phyloP scores from a whole-genome alignment of 92 coral and sea anemone genomes.

The Phymanthus crucifer region DNA sequence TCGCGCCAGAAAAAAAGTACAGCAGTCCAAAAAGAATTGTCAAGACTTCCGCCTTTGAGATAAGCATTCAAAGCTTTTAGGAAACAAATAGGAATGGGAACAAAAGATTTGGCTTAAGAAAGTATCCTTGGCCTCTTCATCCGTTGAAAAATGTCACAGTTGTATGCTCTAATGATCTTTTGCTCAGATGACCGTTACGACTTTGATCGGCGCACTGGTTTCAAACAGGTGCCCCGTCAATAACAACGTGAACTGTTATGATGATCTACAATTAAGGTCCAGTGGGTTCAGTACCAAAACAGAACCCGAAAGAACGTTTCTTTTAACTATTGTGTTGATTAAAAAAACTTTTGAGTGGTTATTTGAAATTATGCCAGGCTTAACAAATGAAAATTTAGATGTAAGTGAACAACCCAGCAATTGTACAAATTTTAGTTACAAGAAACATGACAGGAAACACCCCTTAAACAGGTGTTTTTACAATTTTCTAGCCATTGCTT shows the following conservation, averaged over 20 bases:
- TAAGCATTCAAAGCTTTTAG: slow-evolving; percentile 25
- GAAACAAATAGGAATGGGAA: slow-evolving; percentile 14
- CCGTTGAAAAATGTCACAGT: slow-evolving; percentile 33
- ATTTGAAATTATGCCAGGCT: neutral
- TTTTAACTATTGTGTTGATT: neutral
- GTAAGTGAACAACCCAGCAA: neutral
- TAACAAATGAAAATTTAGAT: neutral
- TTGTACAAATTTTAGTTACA: no score
- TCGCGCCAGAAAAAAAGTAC: neutral
- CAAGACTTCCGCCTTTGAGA: slow-evolving; percentile 15
- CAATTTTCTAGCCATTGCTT: neutral
- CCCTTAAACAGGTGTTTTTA: neutral
- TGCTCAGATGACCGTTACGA: slow-evolving; percentile 46
- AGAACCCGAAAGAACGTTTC: neutral
- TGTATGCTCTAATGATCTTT: slow-evolving; percentile 45
- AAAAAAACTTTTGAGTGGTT: no score
- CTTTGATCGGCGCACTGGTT: slow-evolving; percentile 26
- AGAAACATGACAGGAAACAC: neutral
- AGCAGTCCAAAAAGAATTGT: slow-evolving; percentile 15
- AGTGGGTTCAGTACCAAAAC: slow-evolving; percentile 8
- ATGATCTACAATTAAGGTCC: slow-evolving; percentile 26
- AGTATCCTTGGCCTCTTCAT: slow-evolving; percentile 18
- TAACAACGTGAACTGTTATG: slow-evolving; percentile 1
- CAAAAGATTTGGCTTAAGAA: slow-evolving; percentile 13
- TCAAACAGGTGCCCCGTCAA: neutral